Base-by-base conservation (phyloP, 64 coral and sea anemone genomes). In the Stylophora pistillata region DNA sequence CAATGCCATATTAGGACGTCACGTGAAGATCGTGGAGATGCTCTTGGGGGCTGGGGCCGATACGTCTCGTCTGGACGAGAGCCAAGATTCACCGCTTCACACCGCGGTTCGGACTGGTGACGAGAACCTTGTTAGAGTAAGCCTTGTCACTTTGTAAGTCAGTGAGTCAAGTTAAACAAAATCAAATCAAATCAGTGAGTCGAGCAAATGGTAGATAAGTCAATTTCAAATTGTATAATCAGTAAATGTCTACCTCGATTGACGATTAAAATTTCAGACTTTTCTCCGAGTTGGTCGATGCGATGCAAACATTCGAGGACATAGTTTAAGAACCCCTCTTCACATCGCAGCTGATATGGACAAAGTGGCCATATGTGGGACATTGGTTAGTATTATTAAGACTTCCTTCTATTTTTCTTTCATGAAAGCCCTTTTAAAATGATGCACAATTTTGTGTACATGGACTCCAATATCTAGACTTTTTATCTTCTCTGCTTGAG, bases 301-400 rank as follows among this genome's bases (percentile, higher is more conserved):
- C 41, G 59, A 82, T 20, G 16, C 41, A 41, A 18, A 65, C 31
- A 61, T 82, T 0, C 64, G 29, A 23, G 79, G 58, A 37, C 60
- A 82, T 7, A 28, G 58, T 21, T 82, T 58, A 10, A 31, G 60
- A 20, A 82, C 79, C 21, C 30, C 89, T 20, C 78, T 91, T 30
- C 89, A 91, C 55, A 91, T 91, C n/a, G 89, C 89, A 55, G 82
- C 79, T 32, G 81, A 74, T 17, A 85, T 91, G 89, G 89, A 91
- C 74, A 91, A 83, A 69, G 57, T 85, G 13, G 28, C 71, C 33
- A 91, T 91, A 15, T 77, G 89, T 18, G 75, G 77, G 78, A 47
- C 85, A 10, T 17, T 91, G 72, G 89, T 91, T 55, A 77, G 89
- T 82, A n/a, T 28, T 27, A 28, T 27, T 71, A 12, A 47, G 3